Evolutionary conservation across 2,888 invertebrate species (phyloP), one percentile per base, ranked within the genome.

Genomic region (Drosophila percnosoma): DNA sequence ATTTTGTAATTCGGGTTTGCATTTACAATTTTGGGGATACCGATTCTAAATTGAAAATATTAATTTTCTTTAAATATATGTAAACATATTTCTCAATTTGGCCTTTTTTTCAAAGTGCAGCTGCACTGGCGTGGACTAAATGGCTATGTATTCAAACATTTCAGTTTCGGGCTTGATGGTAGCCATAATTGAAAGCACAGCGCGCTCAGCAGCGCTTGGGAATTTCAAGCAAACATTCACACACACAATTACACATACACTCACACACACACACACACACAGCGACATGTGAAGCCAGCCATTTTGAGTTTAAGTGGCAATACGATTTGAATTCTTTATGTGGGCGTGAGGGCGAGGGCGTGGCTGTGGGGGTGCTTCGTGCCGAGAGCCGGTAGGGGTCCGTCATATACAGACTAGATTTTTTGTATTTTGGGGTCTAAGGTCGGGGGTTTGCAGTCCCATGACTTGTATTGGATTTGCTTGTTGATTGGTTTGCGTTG

Each of bases 71-170:
- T 2, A 8, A 24, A 45, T 24, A 45, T 15, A 24, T 45, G 24
- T 45, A 4, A 45, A 0, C 15, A 45, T 45, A 24, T 42, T 21
- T 11, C 5, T 5, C 5, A 2, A 24, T 45, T 24, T 45, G 45
- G 0, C 15, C 7, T 8, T 11, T 4, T 21, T 15, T 13, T 15
- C 2, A 11, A 42, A 42, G 54, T 38, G 36, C 27, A 45, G 54
- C 51, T 65, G 72, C 59, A 60, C 68, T 69, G 70, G 68, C 78
- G 45, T 70, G 63, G 70, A 52, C 82, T 78, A 87, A 85, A 84
- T 87, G 80, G 82, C 87, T 80, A 82, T 85, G 85, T 87, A 87
- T 87, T 85, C 85, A 85, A 87, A 87, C 85, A 85, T 84, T 87
- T 85, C 85, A 78, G 84, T 80, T 85, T 84, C 58, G 87, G 82